A percentile compares a stretch with the other conserved stretches of the same genome.
Conservation (phyloP, 2,888 invertebrate genomes). For the Melitaea athalia region DNA sequence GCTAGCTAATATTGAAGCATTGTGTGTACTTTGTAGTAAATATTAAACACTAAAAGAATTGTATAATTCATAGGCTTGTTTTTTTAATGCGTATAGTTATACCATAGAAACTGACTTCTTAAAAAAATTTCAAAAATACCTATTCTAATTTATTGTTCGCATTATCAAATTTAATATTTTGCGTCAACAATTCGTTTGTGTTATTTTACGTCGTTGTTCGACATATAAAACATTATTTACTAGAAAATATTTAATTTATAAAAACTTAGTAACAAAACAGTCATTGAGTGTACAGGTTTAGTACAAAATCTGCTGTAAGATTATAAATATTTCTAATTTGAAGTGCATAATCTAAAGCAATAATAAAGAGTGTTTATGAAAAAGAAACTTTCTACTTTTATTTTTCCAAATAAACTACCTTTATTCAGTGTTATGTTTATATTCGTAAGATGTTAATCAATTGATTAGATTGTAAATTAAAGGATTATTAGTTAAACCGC, state of each 20-base stretch:
- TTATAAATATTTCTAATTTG: slow-evolving; percentile 60
- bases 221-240: slow-evolving; percentile 6
- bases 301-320: slow-evolving; percentile 73
- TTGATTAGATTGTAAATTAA: no score
- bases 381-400: slow-evolving; percentile 19
- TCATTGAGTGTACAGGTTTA: slow-evolving; percentile 70
- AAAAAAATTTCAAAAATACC: background rate
- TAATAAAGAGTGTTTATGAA: slow-evolving; percentile 73
- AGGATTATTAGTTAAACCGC: no score
- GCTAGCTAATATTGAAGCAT: background rate
- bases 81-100: background rate
- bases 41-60: no score
- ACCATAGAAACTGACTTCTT: background rate
- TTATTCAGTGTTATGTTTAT: background rate
- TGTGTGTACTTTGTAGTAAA: background rate
- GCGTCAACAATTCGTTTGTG: background rate
- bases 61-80: no score
- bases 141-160: background rate
- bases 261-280: slow-evolving; percentile 47
- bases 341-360: slow-evolving; percentile 69
- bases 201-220: background rate
- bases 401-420: slow-evolving; percentile 20
- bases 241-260: slow-evolving; percentile 17
- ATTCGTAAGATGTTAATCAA: no score
- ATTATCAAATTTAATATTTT: background rate